phyloP scores from a whole-genome alignment of 2,797 vertebrate genomes.

The Amazona finschi region DNA sequence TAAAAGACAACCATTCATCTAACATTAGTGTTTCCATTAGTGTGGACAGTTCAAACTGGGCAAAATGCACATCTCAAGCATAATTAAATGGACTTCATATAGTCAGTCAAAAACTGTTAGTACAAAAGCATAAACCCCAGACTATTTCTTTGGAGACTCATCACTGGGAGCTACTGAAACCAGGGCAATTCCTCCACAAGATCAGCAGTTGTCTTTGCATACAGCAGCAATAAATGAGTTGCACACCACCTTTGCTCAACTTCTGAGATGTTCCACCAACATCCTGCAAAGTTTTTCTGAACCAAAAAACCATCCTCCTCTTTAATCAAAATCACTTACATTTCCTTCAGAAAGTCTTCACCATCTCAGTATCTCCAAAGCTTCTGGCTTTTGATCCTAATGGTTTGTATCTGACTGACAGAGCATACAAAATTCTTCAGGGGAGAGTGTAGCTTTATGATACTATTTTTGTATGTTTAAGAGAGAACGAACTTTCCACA shows the following conservation, averaged over 20 bases:
- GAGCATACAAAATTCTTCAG: background rate
- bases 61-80: slow-evolving; percentile 36
- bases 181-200: background rate
- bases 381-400: background rate
- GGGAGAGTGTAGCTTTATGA: background rate
- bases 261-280: background rate
- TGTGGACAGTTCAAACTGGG: slow-evolving; percentile 11
- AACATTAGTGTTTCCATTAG: slow-evolving; percentile 39
- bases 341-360: background rate
- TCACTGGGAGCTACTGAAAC: background rate
- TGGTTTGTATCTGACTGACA: background rate
- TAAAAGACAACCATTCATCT: background rate
- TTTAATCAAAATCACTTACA: background rate
- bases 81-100: slow-evolving; percentile 21
- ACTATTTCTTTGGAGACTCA: background rate
- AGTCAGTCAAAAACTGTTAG: slow-evolving; percentile 14
- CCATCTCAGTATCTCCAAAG: background rate
- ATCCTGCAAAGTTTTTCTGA: background rate
- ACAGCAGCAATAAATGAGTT: background rate
- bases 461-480: background rate
- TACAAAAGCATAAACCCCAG: background rate
- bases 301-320: background rate
- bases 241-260: background rate
- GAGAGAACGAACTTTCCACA: background rate
- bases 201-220: rapidly evolving